Evolutionary conservation across 2,888 invertebrate species (phyloP).

Genomic region (Cinara cedri): DNA sequence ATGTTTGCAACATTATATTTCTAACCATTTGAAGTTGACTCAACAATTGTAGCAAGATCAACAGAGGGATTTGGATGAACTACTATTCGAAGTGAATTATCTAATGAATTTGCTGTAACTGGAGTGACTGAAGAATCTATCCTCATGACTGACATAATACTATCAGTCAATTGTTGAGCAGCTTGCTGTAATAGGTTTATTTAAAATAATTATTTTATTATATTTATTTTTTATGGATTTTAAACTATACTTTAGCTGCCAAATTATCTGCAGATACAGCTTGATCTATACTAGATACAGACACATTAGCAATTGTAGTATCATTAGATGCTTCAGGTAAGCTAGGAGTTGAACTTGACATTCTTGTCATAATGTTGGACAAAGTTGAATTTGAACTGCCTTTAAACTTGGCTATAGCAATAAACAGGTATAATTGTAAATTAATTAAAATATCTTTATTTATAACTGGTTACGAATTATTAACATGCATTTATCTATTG

Average conservation of each 20-base stretch:
- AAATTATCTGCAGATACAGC: constrained; percentile 95
- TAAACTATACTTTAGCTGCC: constrained; percentile 70
- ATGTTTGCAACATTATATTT: neutral
- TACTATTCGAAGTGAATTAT: constrained; percentile 49
- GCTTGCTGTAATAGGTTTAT: constrained; percentile 69
- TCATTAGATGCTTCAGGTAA: constrained; percentile 82
- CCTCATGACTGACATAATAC: constrained; percentile 73
- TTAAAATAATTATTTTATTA: constrained; percentile 13
- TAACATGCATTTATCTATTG: constrained; percentile 28
- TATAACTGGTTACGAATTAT: neutral
- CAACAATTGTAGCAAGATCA: constrained; percentile 86
- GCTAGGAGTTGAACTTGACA: constrained; percentile 95
- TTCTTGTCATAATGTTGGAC: constrained; percentile 65
- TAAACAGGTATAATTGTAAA: neutral
- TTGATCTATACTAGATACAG: constrained; percentile 94
- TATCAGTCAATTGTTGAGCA: constrained; percentile 87
- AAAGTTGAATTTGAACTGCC: constrained; percentile 36
- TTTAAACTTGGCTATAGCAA: constrained; percentile 37
- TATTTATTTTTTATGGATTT: neutral
- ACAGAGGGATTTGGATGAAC: constrained; percentile 63
- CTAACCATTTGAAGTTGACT: constrained; percentile 70
- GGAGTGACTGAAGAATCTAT: constrained; percentile 39
- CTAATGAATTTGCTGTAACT: constrained; percentile 37
- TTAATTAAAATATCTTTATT: neutral
- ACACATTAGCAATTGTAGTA: constrained; percentile 64